Evolutionary conservation across 2,797 vertebrate species (phyloP).

Genomic region (Chanos chanos): DNA sequence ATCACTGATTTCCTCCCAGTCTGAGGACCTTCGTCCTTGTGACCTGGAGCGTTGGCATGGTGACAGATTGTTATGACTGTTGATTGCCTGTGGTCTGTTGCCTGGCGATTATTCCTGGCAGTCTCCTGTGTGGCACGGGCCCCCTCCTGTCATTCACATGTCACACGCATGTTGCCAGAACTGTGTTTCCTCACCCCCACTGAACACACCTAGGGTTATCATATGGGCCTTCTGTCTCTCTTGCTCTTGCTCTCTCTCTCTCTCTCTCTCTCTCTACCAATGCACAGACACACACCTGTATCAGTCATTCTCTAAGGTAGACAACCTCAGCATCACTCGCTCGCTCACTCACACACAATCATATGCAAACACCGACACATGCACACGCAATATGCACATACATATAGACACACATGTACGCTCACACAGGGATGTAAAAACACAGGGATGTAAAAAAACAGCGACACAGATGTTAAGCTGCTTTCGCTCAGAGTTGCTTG

Average conservation of each 20-base stretch:
- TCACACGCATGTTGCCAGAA: conserved; percentile 69
- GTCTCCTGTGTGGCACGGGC: conserved; percentile 48
- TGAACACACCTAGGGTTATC: conserved; percentile 53
- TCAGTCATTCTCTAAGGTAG: not conserved
- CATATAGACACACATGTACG: not conserved
- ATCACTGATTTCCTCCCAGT: too few species aligned
- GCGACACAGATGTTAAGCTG: too few species aligned
- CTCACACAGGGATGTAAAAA: too few species aligned
- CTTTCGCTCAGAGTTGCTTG: too few species aligned
- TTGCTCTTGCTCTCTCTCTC: conserved; percentile 43
- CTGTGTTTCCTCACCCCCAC: conserved; percentile 71
- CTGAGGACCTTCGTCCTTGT: conserved; percentile 39
- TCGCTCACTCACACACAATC: conserved; percentile 14
- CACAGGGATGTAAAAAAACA: too few species aligned
- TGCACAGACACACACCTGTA: conserved; percentile 24
- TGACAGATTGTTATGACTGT: conserved; percentile 54
- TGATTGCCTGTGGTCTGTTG: conserved; percentile 49
- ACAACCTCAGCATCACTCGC: conserved; percentile 20
- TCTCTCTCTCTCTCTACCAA: conserved; percentile 17
- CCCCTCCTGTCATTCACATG: conserved; percentile 70
- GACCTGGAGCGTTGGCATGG: conserved; percentile 37
- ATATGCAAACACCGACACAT: not conserved
- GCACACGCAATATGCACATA: too few species aligned
- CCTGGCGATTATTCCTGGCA: conserved; percentile 65
- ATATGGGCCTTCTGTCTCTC: conserved; percentile 65